Evolutionary conservation across 2,888 invertebrate genomes (phyloP).

Genomic region (Embidobia sp.): DNA sequence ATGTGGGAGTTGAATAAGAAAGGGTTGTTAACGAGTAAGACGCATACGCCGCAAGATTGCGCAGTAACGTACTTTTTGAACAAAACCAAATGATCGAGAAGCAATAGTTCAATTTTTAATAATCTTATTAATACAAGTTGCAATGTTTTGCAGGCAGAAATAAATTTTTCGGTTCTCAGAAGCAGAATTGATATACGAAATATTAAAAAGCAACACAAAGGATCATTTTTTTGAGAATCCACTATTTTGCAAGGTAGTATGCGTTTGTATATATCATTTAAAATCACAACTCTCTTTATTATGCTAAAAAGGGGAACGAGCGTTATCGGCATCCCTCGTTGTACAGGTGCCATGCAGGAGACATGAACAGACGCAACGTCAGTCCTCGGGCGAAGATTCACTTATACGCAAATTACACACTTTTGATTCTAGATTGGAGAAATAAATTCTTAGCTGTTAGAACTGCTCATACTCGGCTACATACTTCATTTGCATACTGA

Average conservation of each 20-base stretch:
- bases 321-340: conserved; percentile 34
- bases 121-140: too few species aligned
- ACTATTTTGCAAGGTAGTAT: too few species aligned
- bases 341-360: conserved; percentile 43
- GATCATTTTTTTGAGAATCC: too few species aligned
- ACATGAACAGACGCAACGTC: conserved; percentile 18
- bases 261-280: conserved; percentile 28
- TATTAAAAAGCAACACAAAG: too few species aligned
- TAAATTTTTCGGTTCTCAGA: not conserved
- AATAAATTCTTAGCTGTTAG: conserved; percentile 30
- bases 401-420: conserved; percentile 35
- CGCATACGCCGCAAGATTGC: not conserved
- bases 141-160: too few species aligned
- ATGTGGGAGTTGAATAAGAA: conserved; percentile 52
- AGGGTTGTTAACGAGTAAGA: conserved; percentile 54
- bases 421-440: conserved; percentile 14
- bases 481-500: too few species aligned
- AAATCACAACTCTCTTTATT: conserved; percentile 27
- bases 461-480: too few species aligned
- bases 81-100: too few species aligned
- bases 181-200: too few species aligned
- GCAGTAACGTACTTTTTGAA: conserved; percentile 21
- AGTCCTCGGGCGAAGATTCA: conserved; percentile 40
- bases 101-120: too few species aligned
- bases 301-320: conserved; percentile 1